Conservation (phyloP, 2,113 vertebrate genomes). For the Hemicordylus capensis region DNA sequence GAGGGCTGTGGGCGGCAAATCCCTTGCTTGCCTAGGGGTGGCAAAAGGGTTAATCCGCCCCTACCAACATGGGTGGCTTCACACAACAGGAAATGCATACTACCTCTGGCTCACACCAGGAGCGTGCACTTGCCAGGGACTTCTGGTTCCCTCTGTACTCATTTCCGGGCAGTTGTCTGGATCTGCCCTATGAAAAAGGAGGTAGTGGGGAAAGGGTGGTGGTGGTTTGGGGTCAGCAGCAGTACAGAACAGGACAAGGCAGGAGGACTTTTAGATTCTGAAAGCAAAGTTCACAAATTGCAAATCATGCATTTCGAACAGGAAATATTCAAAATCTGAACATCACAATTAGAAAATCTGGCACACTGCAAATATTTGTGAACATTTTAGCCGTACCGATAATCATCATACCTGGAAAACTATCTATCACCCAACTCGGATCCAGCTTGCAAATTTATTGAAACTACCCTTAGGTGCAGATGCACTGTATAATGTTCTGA, state of each 20-base stretch:
- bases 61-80: too few relatives aligned
- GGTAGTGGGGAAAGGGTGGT: too few relatives aligned
- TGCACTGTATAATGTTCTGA: neutral
- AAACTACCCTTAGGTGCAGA: neutral
- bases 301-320: neutral
- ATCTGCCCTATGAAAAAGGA: too few relatives aligned
- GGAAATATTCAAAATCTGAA: neutral
- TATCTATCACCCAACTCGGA: neutral
- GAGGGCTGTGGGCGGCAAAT: too few relatives aligned
- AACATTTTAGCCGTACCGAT: neutral
- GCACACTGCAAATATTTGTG: neutral
- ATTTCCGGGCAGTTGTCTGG: too few relatives aligned
- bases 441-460: neutral
- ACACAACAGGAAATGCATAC: too few relatives aligned
- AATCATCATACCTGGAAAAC: neutral
- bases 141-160: too few relatives aligned
- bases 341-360: neutral
- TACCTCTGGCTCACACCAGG: too few relatives aligned
- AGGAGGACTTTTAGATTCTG: neutral
- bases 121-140: too few relatives aligned
- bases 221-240: too few relatives aligned
- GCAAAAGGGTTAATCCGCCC: too few relatives aligned
- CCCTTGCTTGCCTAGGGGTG: too few relatives aligned
- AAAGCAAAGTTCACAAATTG: neutral
- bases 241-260: neutral